Base-by-base conservation (phyloP, 2,888 invertebrate genomes). In the Perithous albicinctus region DNA sequence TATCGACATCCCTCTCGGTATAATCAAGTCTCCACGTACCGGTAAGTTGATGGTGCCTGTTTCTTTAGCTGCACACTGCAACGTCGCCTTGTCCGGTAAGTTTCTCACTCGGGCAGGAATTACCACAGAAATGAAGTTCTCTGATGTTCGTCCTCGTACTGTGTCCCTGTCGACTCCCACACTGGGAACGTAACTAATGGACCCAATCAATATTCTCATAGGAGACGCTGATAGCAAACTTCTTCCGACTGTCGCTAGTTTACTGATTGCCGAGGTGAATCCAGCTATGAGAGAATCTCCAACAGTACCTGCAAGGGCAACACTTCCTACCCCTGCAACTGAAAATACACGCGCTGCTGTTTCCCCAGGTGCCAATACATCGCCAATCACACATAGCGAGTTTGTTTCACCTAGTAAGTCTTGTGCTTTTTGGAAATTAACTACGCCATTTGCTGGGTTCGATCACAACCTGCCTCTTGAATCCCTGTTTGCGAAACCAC, bases 1-100 rank as follows among this genome's bases (percentile, higher is more conserved):
- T 54, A n/a, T 29, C 54, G 8, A 54, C 54, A 12, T 54, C n/a
- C n/a, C 12, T 26, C 29, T 54, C 54, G 3, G 54, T 54, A n/a
- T n/a, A 12, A 54, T 29, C 5, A 54, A n/a, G 10, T 54, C 54
- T 1, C 54, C 54, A 8, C 54, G 54, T 5, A 54, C 12, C 29
- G 54, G 54, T 29, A 54, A 1, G 29, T 54, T 15, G 29, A 54
- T 29, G 29, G n/a, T 12, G 5, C 54, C 54, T 4, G 54, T 54
- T 29, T 54, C 54, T n/a, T 29, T 54, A 29, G 26, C 26, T 1
- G 54, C 54, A 2, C 6, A 3, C 5, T 5, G 26, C n/a, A 54
- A 29, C 2, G 54, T 7, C 5, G 23, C 29, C 29, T 54, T 54
- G 54, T 54, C 29, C 29, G 54, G 54, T 29, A 54, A n/a, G 12